These are phyloP conservation scores for Hestina assimilis DNA, from an alignment of 1,140 invertebrate species.

Conservation along the genomic window DNA sequence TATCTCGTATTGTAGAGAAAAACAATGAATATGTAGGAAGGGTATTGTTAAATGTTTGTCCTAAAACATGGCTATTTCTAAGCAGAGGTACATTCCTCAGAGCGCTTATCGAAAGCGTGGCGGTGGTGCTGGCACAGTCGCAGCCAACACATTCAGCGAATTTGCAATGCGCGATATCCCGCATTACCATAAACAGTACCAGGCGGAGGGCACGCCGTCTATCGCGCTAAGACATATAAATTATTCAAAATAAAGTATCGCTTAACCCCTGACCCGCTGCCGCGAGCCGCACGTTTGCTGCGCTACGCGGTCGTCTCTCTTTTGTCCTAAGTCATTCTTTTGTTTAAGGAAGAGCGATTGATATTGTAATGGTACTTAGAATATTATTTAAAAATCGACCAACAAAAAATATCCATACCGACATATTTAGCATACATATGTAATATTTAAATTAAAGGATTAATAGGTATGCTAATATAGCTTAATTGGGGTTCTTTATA, in stretches of 20 bases:
- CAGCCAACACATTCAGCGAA: constrained; percentile 67
- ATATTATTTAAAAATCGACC: not conserved
- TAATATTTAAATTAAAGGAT: constrained; percentile 19
- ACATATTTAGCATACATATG: not conserved
- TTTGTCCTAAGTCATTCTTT: constrained; percentile 28
- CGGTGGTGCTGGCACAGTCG: constrained; percentile 31
- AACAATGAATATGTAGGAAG: constrained; percentile 20
- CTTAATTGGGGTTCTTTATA: constrained; percentile 26
- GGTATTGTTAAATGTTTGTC: constrained; percentile 39
- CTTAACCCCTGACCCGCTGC: constrained; percentile 70
- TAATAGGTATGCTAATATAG: constrained; percentile 27
- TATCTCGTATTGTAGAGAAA: not conserved
- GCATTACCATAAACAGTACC: constrained; percentile 77
- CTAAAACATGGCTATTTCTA: constrained; percentile 43
- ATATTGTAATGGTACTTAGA: not conserved
- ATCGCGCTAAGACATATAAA: constrained; percentile 76
- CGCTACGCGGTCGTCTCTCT: constrained; percentile 29
- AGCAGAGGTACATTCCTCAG: constrained; percentile 49
- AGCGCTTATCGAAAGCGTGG: constrained; percentile 57
- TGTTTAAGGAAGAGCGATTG: constrained; percentile 4
- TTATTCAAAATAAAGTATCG: constrained; percentile 79
- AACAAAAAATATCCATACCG: not conserved
- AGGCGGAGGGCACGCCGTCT: constrained; percentile 73
- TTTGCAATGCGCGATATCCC: constrained; percentile 76
- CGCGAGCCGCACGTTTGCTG: constrained; percentile 44